Base-by-base conservation (phyloP, 2,888 invertebrate species). In the Galeruca laticollis region DNA sequence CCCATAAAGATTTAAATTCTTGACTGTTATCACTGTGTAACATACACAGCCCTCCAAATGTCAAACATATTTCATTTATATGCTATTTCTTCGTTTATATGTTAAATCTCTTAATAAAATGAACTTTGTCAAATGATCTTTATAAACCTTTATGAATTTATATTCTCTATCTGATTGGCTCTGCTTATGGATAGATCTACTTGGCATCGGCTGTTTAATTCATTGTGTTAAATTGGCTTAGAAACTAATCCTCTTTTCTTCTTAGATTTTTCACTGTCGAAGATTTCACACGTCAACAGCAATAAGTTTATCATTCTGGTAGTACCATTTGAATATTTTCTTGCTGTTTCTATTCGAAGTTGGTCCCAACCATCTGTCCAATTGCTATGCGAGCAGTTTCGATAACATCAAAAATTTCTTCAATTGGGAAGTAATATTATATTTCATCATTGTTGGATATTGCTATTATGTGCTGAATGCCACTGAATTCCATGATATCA, bases 1-100 rank as follows among this genome's bases (percentile, higher is more conserved):
- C 33, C 57, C 37, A 59, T 60, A 37, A 49, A 56, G 52, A 60
- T 37, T 18, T 20, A 21, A 57, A 35, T 57, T 57, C n/a, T 21
- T 9, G 37, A 57, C 57, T 31, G 13, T 57, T 57, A 57, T 57
- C 10, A 56, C 56, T 56, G 5, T 18, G 56, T 56, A 56, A 56
- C 21, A 59, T 33, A 18, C 37, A 37, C 35, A 35, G 59, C 59
- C 15, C 59, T 37, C 37, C 59, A 35, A 59, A 37, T 10, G 59
- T 59, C 59, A 35, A 59, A 40, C 35, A 59, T 59, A 59, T 59
- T 37, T 59, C 59, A 59, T 59, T 59, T 35, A n/a, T 59, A 59
- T 33, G 15, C 59, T 2, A 33, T 59, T 59, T 59, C 20, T 59
- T 59, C 59, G 59, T 59, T 59, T 59, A 59, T 15, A 59, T 37